Conservation (phyloP, 2,888 invertebrate genomes). For the Lycophotia porphyrea region DNA sequence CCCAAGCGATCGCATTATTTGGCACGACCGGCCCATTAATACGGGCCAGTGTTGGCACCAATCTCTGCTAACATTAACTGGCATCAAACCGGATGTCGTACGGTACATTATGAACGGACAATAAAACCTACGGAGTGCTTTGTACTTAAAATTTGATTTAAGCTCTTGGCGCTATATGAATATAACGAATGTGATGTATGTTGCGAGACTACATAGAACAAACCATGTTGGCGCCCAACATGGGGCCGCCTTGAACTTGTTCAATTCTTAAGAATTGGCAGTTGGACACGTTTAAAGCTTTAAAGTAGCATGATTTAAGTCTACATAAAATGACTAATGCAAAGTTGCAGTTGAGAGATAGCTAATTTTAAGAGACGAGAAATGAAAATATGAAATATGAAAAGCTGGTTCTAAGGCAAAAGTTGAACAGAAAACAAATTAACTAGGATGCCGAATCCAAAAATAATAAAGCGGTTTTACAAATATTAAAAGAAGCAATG, state of each 20-base stretch:
- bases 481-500: background rate
- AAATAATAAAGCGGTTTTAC: background rate
- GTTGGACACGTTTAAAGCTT: slow-evolving; percentile 15
- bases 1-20: slow-evolving; percentile 80
- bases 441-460: accelerated
- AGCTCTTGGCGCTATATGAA: slow-evolving; percentile 70
- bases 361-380: background rate
- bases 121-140: slow-evolving; percentile 82
- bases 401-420: background rate
- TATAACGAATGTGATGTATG: slow-evolving; percentile 64
- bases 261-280: slow-evolving; percentile 53
- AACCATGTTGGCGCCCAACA: slow-evolving; percentile 77
- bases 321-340: slow-evolving; percentile 4
- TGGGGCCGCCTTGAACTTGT: slow-evolving; percentile 57
- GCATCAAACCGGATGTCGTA: slow-evolving; percentile 88
- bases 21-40: slow-evolving; percentile 85
- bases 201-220: slow-evolving; percentile 32
- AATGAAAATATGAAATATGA: background rate
- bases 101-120: slow-evolving; percentile 86
- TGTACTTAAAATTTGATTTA: slow-evolving; percentile 79
- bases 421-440: background rate
- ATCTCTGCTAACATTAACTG: slow-evolving; percentile 84
- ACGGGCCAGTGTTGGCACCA: slow-evolving; percentile 83
- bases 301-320: background rate
- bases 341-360: background rate